Evolutionary conservation across 2,888 invertebrate species (phyloP).

Genomic region (Acanthosepion esculentum): DNA sequence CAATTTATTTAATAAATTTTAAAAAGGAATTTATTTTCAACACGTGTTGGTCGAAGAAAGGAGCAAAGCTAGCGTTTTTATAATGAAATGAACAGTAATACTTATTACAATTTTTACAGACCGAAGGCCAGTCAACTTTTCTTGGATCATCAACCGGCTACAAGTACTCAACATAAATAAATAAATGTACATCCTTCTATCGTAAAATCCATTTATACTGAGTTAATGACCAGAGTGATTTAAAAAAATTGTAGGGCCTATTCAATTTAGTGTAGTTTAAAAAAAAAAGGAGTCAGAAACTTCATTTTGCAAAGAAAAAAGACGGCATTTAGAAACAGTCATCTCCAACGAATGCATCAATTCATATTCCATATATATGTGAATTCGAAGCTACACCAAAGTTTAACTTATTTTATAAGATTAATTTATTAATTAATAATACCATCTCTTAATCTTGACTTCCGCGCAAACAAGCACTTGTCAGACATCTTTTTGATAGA

Average conservation of each 20-base stretch:
- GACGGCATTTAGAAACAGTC: not conserved
- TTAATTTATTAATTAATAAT: too few species aligned
- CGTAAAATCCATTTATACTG: not conserved
- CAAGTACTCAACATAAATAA: not conserved
- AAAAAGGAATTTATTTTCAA: not conserved
- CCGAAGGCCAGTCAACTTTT: too few species aligned
- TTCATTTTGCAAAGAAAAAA: not conserved
- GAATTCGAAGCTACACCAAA: too few species aligned
- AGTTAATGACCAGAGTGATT: too few species aligned
- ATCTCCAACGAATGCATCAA: too few species aligned
- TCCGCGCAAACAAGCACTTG: not conserved
- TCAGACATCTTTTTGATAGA: not conserved
- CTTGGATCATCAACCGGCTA: too few species aligned
- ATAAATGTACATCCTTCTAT: not conserved
- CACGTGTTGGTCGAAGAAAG: not conserved
- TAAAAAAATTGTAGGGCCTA: not conserved
- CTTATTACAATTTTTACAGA: too few species aligned
- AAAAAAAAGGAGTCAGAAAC: not conserved
- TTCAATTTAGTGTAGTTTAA: too few species aligned
- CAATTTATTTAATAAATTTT: not conserved
- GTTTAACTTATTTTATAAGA: too few species aligned
- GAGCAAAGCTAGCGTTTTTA: too few species aligned
- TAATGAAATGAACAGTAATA: too few species aligned
- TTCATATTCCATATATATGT: too few species aligned
- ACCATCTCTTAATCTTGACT: not conserved